Conservation (phyloP, 2,113 vertebrate genomes). For the Kryptolebias marmoratus region DNA sequence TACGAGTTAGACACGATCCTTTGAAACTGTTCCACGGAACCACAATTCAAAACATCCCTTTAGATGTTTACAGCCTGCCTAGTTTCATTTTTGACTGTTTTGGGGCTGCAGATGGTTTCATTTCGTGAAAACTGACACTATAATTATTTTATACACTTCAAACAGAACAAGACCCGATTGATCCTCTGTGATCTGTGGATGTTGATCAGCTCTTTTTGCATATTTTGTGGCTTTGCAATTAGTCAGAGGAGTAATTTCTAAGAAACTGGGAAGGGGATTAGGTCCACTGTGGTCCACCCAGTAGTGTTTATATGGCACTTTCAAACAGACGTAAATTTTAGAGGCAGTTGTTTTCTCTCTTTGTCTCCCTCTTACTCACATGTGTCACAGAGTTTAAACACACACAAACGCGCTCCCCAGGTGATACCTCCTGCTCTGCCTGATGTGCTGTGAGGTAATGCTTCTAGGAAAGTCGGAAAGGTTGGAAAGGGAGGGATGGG, state of each 20-base stretch:
- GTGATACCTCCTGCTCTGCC: slow-evolving; percentile 58
- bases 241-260: slow-evolving; percentile 27
- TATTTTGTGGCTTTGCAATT: slow-evolving; percentile 5
- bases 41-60: too few species aligned
- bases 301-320: slow-evolving; percentile 36
- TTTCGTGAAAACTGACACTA: too few species aligned
- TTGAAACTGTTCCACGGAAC: too few species aligned
- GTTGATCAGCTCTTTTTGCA: not conserved
- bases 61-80: too few species aligned
- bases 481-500: slow-evolving; percentile 32
- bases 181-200: too few species aligned
- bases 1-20: too few species aligned
- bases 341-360: slow-evolving; percentile 15
- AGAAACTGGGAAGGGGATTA: slow-evolving; percentile 13
- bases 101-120: too few species aligned
- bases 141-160: too few species aligned
- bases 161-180: too few species aligned
- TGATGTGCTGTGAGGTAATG: slow-evolving; percentile 69
- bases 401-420: slow-evolving; percentile 47
- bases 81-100: too few species aligned
- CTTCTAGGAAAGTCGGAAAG: slow-evolving; percentile 59
- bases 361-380: slow-evolving; percentile 4
- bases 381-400: slow-evolving; percentile 36
- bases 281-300: slow-evolving; percentile 53
- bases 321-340: slow-evolving; percentile 33